Evolutionary conservation across 2,797 vertebrate genomes (phyloP).

Genomic region (Pseudocheirus occidentalis): DNA sequence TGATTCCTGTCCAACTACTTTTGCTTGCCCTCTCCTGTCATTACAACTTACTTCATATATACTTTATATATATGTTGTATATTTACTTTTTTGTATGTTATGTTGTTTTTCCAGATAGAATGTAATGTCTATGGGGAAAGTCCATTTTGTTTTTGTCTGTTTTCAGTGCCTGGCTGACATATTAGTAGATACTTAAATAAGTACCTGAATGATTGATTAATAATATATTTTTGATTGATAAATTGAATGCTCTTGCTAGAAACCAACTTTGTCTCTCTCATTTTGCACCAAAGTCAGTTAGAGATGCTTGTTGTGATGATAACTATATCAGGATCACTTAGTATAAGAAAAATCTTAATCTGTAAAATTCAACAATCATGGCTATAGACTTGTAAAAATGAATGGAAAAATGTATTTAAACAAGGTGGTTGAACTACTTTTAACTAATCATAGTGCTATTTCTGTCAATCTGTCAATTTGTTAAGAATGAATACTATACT

Average conservation of each 20-base stretch:
- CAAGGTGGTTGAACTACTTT: constrained; percentile 31
- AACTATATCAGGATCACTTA: constrained; percentile 59
- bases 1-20: background rate
- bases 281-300: too few species aligned
- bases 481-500: constrained; percentile 29
- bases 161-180: background rate
- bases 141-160: background rate
- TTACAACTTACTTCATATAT: background rate
- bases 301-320: constrained; percentile 59
- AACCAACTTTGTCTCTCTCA: too few species aligned
- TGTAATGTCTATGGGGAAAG: background rate
- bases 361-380: constrained; percentile 58
- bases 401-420: constrained; percentile 41
- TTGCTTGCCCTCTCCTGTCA: background rate
- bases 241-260: too few species aligned
- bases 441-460: constrained; percentile 1
- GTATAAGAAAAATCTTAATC: constrained; percentile 61
- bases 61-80: background rate
- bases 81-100: too few species aligned
- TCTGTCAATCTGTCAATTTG: too few species aligned
- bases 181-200: background rate
- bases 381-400: constrained; percentile 3
- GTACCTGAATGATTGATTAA: too few species aligned
- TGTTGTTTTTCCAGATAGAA: background rate
- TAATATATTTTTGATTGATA: too few species aligned